Base-by-base conservation (phyloP, 2,888 invertebrate genomes). In the Stenoptilia bipunctidactyla region DNA sequence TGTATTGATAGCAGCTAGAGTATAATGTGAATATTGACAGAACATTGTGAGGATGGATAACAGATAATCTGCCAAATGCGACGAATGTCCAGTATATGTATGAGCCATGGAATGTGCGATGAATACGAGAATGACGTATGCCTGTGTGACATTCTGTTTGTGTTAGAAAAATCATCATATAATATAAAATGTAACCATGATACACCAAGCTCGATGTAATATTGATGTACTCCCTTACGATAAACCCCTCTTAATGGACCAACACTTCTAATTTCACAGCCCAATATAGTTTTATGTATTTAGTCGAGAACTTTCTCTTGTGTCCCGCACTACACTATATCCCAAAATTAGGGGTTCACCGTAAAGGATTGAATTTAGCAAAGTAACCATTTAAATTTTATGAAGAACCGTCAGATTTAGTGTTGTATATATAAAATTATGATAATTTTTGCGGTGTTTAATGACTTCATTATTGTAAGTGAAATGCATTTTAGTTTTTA, bases 401-500 rank as follows among this genome's bases (percentile, higher is more conserved):
- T 66, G 65, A 12, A 30, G 20, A 73, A 70, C 68, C 65, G 66
- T 69, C 70, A 68, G 62, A 67, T 67, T 76, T 76, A 79, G 77
- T 73, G 69, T 60, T 82, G 80, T 83, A 76, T 72, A 82, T 83
- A 80, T 70, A 57, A 70, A 69, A 58, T 66, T 73, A 77, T 20
- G 20, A 20, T 80, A 56, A 70, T 75, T 80, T 69, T 77, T 79
- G 71, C 75, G 71, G 75, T 72, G 74, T 80, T 79, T 70, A 71
- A 66, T 70, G 65, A 75, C 61, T 66, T 69, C 69, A 67, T 56
- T 53, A 57, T 65, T 67, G 51, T 79, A 80, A 80, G 79, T 69
- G 74, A 77, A 77, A 76, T 72, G 82, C 82, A 80, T 83, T 82
- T 82, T 83, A 82, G 82, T 80, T 83, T 30, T 70, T 71, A 67